These are phyloP conservation scores for Microctenopoma lineatum DNA, from an alignment of 2,797 vertebrate genomes.

Conservation along the genomic window DNA sequence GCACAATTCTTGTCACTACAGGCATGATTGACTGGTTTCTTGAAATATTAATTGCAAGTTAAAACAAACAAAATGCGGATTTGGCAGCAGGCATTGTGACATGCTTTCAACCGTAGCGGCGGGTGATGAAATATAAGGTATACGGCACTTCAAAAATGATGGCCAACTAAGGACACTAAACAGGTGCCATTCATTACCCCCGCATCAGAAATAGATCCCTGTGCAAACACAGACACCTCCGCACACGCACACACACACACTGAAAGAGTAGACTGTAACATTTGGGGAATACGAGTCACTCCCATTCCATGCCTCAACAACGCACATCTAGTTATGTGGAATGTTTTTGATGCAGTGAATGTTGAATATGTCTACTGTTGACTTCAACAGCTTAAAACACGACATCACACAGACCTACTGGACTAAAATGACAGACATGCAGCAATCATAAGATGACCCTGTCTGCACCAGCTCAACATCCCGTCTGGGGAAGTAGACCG, in stretches of 20 bases:
- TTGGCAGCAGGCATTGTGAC: constrained; percentile 32
- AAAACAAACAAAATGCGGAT: constrained; percentile 53
- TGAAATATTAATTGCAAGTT: constrained; percentile 46
- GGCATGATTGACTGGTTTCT: constrained; percentile 39
- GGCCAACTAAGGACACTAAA: constrained; percentile 71
- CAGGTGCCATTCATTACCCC: constrained; percentile 75
- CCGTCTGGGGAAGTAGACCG: constrained; percentile 74
- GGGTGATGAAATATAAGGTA: constrained; percentile 72
- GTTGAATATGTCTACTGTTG: constrained; percentile 42
- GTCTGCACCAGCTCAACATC: constrained; percentile 66
- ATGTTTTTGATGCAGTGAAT: constrained; percentile 51
- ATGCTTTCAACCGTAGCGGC: constrained; percentile 45
- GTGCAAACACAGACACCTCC: constrained; percentile 53
- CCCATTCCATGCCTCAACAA: constrained; percentile 40
- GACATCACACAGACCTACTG: constrained; percentile 40
- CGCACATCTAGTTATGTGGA: constrained; percentile 49
- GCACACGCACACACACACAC: constrained; percentile 1
- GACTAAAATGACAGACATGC: constrained; percentile 61
- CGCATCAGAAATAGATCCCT: constrained; percentile 73
- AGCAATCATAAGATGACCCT: constrained; percentile 67
- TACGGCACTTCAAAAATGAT: constrained; percentile 62
- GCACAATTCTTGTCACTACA: constrained; percentile 52
- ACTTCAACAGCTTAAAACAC: constrained; percentile 43
- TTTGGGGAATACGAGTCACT: constrained; percentile 44
- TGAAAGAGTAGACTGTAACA: constrained; percentile 36